A percentile compares a stretch with the other conserved stretches of the same genome.
phyloP scores from a whole-genome alignment of 1,140 invertebrate species.

The Sycobia sp. region DNA sequence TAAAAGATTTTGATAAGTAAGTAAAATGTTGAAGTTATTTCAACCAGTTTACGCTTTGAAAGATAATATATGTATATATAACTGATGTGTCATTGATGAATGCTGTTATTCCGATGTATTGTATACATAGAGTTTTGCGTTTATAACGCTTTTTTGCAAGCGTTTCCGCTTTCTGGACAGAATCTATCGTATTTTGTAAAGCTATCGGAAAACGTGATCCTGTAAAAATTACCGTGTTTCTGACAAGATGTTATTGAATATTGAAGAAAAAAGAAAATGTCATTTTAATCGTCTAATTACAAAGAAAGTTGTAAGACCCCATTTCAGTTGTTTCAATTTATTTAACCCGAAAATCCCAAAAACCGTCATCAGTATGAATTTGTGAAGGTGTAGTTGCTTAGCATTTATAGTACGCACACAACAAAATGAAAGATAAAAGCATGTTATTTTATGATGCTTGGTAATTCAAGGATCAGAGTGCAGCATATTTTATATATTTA shows the following conservation, averaged over 20 bases:
- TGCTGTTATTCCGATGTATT: constrained; percentile 21
- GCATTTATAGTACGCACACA: too few relatives aligned
- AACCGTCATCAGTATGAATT: too few relatives aligned
- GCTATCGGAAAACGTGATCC: constrained; percentile 4
- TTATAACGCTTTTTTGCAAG: constrained; percentile 23
- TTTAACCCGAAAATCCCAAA: not conserved
- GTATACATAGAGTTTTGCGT: constrained; percentile 22
- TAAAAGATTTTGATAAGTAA: too few relatives aligned
- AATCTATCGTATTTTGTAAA: constrained; percentile 21
- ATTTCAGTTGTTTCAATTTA: not conserved
- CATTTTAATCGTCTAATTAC: constrained; percentile 27
- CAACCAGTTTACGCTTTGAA: not conserved
- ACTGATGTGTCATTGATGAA: constrained; percentile 17
- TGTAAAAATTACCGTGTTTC: constrained; percentile 21
- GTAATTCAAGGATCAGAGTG: too few relatives aligned
- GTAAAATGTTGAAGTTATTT: too few relatives aligned
- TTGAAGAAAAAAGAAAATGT: constrained; percentile 20
- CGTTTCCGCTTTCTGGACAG: constrained; percentile 19
- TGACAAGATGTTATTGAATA: constrained; percentile 14
- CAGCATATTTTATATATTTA: too few relatives aligned
- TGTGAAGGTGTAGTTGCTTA: too few relatives aligned
- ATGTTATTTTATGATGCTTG: too few relatives aligned
- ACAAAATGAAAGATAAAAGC: too few relatives aligned
- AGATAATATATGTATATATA: constrained; percentile 6
- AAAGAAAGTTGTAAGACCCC: constrained; percentile 24